These are phyloP conservation scores for Drosophila ustulata DNA, from an alignment of 2,888 invertebrate genomes.

Conservation along the genomic window DNA sequence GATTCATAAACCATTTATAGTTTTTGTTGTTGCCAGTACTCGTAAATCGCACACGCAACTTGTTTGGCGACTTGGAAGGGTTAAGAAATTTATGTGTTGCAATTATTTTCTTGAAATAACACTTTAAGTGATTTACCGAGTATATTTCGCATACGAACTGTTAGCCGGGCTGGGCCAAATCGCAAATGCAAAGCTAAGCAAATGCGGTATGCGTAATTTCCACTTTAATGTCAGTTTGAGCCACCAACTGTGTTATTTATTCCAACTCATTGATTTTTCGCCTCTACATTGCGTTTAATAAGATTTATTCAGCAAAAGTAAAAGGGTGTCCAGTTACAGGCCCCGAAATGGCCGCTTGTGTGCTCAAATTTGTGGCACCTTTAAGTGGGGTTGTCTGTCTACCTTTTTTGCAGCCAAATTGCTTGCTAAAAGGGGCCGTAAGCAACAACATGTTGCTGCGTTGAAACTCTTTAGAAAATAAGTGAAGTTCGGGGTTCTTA, in stretches of 20 bases:
- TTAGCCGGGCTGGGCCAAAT: slow-evolving; percentile 17
- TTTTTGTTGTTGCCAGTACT: slow-evolving; percentile 41
- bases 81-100: slow-evolving; percentile 77
- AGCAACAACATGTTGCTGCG: slow-evolving; percentile 3
- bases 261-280: slow-evolving; percentile 65
- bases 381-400: slow-evolving; percentile 18
- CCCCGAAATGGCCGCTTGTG: not conserved
- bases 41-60: slow-evolving; percentile 64
- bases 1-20: slow-evolving; percentile 80
- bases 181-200: slow-evolving; percentile 38
- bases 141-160: slow-evolving; percentile 22
- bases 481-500: no score
- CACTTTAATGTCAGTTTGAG: slow-evolving; percentile 4
- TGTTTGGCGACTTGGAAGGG: slow-evolving; percentile 61
- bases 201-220: slow-evolving; percentile 27
- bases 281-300: slow-evolving; percentile 55
- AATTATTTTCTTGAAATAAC: slow-evolving; percentile 80
- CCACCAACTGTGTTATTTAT: slow-evolving; percentile 50
- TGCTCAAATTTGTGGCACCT: slow-evolving; percentile 40
- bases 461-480: not conserved
- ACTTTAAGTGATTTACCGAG: slow-evolving; percentile 78
- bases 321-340: slow-evolving; percentile 5
- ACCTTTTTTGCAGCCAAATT: not conserved
- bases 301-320: slow-evolving; percentile 45
- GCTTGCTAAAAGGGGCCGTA: not conserved